These are phyloP conservation scores for Antechinus stuartii DNA, from an alignment of 2,113 vertebrate genomes.

Conservation along the genomic window DNA sequence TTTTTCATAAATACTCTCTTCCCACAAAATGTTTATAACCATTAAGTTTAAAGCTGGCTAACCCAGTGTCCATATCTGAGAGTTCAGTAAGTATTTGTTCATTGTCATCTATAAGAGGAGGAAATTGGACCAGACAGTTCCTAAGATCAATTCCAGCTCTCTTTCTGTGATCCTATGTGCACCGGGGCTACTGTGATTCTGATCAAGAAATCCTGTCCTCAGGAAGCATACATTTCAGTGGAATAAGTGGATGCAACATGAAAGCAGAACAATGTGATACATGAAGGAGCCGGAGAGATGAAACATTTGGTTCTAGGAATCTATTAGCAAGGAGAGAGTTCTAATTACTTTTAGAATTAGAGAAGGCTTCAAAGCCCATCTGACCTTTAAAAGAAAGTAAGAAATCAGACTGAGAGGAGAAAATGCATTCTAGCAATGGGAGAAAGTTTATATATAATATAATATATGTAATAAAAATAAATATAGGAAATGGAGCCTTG, in stretches of 20 bases:
- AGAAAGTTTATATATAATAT: not conserved
- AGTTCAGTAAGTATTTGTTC: not conserved
- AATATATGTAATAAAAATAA: not conserved
- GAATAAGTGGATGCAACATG: not conserved
- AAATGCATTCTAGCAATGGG: not conserved
- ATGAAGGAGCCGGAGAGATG: not conserved
- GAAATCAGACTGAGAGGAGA: not conserved
- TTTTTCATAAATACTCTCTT: not conserved
- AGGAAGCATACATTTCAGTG: not conserved
- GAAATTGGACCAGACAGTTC: not conserved
- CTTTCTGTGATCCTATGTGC: not conserved
- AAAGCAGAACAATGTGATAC: not conserved
- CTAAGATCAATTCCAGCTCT: not conserved
- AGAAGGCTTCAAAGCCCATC: not conserved
- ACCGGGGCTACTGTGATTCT: not conserved
- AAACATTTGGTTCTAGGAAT: not conserved
- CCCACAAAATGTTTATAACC: not conserved
- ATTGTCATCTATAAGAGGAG: not conserved
- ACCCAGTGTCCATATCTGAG: not conserved
- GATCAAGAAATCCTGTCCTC: not conserved
- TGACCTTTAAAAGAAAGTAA: not conserved
- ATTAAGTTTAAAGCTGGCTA: not conserved
- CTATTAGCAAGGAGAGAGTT: not conserved
- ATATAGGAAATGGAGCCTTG: not conserved
- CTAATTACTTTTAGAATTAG: not conserved